A percentile compares a stretch with the other conserved stretches of the same genome.
These are phyloP conservation scores for Eupithecia dodoneata DNA, from an alignment of 2,888 invertebrate species.

Conservation along the genomic window DNA sequence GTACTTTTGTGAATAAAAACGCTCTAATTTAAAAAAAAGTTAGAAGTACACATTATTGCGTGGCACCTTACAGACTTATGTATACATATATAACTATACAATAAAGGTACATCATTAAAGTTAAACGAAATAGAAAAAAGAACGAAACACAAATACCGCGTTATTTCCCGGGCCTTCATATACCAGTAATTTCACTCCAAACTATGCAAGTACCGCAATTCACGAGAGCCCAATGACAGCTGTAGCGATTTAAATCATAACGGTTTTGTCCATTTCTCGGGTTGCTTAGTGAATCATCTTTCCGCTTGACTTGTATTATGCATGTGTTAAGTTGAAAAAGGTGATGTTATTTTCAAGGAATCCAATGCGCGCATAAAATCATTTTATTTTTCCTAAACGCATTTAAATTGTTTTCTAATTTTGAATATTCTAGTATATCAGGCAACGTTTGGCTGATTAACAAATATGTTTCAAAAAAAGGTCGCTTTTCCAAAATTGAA, in stretches of 20 bases:
- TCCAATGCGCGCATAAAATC: background rate
- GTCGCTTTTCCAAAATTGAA: too few relatives aligned
- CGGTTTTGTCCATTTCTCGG: constrained; percentile 71
- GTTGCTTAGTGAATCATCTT: constrained; percentile 76
- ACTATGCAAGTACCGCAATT: constrained; percentile 73
- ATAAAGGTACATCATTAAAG: background rate
- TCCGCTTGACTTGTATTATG: constrained; percentile 66
- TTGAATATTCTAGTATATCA: background rate
- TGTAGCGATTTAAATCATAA: constrained; percentile 80
- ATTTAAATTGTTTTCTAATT: background rate
- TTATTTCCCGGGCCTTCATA: background rate
- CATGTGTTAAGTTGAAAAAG: constrained; percentile 15
- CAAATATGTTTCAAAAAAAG: background rate
- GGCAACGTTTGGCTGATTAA: background rate
- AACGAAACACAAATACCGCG: background rate
- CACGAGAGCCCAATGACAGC: constrained; percentile 70
- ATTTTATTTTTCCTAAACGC: background rate
- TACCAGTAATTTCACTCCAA: constrained; percentile 24
- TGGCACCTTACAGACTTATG: too few relatives aligned
- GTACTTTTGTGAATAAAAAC: too few relatives aligned
- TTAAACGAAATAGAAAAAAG: background rate
- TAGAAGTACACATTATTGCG: too few relatives aligned
- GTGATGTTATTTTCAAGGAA: background rate
- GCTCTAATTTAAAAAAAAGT: too few relatives aligned
- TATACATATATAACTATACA: background rate